A percentile compares a stretch with the other conserved stretches of the same genome.
Evolutionary conservation across 2,797 vertebrate species (phyloP).

Genomic region (Oryzias dopingdopingensis): DNA sequence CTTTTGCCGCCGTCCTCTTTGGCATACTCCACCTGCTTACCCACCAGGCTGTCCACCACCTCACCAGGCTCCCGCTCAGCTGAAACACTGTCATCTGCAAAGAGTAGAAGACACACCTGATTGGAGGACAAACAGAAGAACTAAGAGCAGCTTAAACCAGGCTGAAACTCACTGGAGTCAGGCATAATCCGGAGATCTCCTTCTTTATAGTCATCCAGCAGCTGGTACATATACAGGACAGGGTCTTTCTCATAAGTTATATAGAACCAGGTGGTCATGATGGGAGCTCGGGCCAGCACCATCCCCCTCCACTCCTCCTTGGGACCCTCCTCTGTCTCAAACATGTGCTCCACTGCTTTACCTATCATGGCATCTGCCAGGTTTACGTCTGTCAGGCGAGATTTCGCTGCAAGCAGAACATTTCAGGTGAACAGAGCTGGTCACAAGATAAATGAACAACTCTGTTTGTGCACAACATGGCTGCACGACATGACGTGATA

Average conservation of each 20-base stretch:
- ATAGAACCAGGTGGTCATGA: constrained; percentile 98
- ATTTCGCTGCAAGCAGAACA: constrained; percentile 48
- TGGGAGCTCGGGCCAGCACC: constrained; percentile 93
- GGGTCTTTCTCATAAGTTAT: constrained; percentile 99
- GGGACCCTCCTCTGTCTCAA: constrained; percentile 93
- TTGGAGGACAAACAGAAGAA: constrained; percentile 33
- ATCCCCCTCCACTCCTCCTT: constrained; percentile 96
- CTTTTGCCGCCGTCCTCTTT: constrained; percentile 98
- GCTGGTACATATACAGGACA: constrained; percentile 98
- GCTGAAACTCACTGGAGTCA: constrained; percentile 86
- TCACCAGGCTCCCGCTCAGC: constrained; percentile 94
- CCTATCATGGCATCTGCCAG: constrained; percentile 93
- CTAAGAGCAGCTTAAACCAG: constrained; percentile 86
- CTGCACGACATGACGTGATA: too few species aligned
- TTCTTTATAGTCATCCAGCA: constrained; percentile 95
- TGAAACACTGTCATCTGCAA: constrained; percentile 84
- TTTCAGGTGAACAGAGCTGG: background rate
- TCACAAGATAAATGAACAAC: background rate
- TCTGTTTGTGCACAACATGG: too few species aligned
- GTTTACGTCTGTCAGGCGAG: constrained; percentile 57
- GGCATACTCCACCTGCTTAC: constrained; percentile 98
- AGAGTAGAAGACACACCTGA: background rate
- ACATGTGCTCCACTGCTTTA: constrained; percentile 95
- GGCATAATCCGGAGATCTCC: constrained; percentile 97
- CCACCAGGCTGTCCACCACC: constrained; percentile 97